A percentile compares a stretch with the other conserved stretches of the same genome.
phyloP scores from a whole-genome alignment of 2,888 invertebrate genomes.

The Metalampra italica region DNA sequence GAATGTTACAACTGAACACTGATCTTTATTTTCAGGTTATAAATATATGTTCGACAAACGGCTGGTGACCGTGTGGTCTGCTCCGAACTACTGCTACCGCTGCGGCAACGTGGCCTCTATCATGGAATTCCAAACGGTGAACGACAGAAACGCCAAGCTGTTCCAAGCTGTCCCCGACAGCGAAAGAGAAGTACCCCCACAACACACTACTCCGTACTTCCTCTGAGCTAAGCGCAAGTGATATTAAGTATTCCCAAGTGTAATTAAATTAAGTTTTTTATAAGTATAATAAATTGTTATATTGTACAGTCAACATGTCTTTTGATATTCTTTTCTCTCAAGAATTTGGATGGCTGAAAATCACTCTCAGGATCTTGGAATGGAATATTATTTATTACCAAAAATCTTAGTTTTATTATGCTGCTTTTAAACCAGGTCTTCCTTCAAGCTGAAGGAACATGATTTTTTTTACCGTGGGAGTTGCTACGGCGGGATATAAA shows the following conservation, averaged over 20 bases:
- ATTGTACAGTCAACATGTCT: conserved; percentile 14
- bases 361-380: no score
- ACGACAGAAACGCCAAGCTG: conserved; percentile 88
- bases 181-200: conserved; percentile 94
- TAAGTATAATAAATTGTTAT: conserved; percentile 64
- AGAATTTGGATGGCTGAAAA: no score
- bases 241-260: conserved; percentile 45
- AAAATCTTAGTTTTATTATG: no score
- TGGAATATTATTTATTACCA: no score
- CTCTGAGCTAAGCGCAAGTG: conserved; percentile 78
- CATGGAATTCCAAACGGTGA: conserved; percentile 89
- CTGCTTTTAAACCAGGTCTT: no score
- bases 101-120: conserved; percentile 99
- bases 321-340: not conserved
- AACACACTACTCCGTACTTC: conserved; percentile 97
- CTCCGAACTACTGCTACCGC: conserved; percentile 99
- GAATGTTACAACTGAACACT: no score
- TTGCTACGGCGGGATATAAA: no score
- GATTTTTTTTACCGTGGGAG: no score
- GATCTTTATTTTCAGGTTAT: conserved; percentile 81
- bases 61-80: conserved; percentile 99
- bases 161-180: conserved; percentile 98
- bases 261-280: conserved; percentile 38
- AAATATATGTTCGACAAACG: conserved; percentile 99
- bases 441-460: no score